Evolutionary conservation across 1,140 invertebrate genomes (phyloP).

Genomic region (Meloidogyne exigua): DNA sequence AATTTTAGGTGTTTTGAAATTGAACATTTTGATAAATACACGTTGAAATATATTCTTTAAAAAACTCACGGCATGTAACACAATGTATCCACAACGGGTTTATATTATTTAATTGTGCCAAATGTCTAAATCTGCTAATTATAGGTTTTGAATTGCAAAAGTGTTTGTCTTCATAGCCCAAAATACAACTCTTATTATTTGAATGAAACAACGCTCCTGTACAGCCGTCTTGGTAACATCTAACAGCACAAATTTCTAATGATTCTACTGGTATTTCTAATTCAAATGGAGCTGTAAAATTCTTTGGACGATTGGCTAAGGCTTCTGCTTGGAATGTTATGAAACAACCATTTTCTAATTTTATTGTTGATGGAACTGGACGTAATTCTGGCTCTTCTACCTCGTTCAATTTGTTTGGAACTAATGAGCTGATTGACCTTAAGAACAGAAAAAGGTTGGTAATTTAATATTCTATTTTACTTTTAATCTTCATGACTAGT

Average conservation of each 20-base stretch:
- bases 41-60: not conserved
- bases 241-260: constrained; percentile 33
- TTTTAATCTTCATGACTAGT: not conserved
- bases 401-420: constrained; percentile 8
- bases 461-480: not conserved
- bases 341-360: constrained; percentile 29
- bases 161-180: constrained; percentile 41
- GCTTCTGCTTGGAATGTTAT: constrained; percentile 42
- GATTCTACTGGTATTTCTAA: constrained; percentile 30
- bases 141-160: constrained; percentile 29
- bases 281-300: constrained; percentile 39
- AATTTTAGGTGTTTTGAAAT: not conserved
- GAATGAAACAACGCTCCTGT: constrained; percentile 36
- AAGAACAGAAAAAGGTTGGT: not conserved
- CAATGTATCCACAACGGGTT: constrained; percentile 40
- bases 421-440: constrained; percentile 7
- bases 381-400: not conserved
- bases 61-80: constrained; percentile 36
- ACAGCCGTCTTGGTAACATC: constrained; percentile 45
- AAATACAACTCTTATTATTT: constrained; percentile 33
- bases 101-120: constrained; percentile 8
- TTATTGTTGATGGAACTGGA: not conserved
- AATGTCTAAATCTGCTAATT: constrained; percentile 22
- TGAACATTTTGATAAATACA: not conserved
- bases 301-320: constrained; percentile 31